Base-by-base conservation (phyloP, 2,797 vertebrate species). In the Oryzias sinensis region DNA sequence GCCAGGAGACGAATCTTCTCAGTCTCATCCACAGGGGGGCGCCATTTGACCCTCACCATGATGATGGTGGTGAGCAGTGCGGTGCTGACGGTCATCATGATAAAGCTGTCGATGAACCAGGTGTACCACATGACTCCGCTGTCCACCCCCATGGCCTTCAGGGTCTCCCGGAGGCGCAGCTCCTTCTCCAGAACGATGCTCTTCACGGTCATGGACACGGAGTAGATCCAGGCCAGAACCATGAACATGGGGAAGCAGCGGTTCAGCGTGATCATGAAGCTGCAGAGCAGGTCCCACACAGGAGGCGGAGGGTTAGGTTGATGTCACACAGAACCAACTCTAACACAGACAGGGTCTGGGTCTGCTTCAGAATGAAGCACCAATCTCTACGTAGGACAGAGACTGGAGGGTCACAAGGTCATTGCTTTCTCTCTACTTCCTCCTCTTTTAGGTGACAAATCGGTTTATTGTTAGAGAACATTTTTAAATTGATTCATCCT, bases 201-300 rank as follows among this genome's bases (percentile, higher is more conserved):
- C 85, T 99, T 98, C 60, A 98, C 95, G 0, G 57, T 93, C 96
- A 97, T 97, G 78, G 96, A 97, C 57, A 97, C 93, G 0, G 96
- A 96, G 84, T 96, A 98, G 81, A 98, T 92, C 96, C 96, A 99
- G n/a, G 97, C 94, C 57, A 99, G 85, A 56, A 98, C 95, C 95
- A 95, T 96, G 90, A 98, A 98, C 80, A 98, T 79, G 20, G 96
- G 96, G 86, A 98, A 97, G 85, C 95, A 91, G 54, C 95, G 94
- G 82, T 96, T 98, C 81, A 99, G 83, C 0, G 95, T 97, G 87
- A 98, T 93, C 96, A 97, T 96, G 79, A 98, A 98, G 59, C 96
- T 98, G 62, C 40, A 54, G 41, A n/a, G 8, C 53, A 27, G 37
- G 41, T 16, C 7, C 18, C 42, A 43, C 50, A 7, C 5, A 33